These are phyloP conservation scores for Molossus alvarezi DNA, from an alignment of 2,797 vertebrate species.

Conservation along the genomic window DNA sequence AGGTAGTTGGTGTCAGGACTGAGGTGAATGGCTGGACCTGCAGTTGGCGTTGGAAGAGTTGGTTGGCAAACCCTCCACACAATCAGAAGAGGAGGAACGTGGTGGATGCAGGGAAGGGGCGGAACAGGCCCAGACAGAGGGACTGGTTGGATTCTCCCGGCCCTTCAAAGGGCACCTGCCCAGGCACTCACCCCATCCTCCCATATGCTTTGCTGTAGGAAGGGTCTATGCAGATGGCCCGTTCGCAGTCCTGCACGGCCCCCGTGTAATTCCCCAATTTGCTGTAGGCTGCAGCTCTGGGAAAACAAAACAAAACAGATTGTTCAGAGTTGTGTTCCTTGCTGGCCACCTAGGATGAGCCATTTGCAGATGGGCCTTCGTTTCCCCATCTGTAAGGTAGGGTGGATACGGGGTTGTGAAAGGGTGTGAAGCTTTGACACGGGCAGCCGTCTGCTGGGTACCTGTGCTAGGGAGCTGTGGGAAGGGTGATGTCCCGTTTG, in stretches of 20 bases:
- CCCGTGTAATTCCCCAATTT: constrained; percentile 97
- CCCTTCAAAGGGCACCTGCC: neutral
- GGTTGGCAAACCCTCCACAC: neutral
- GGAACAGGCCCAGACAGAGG: neutral
- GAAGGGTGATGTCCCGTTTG: neutral
- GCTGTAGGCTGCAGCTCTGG: constrained; percentile 97
- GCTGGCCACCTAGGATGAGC: neutral
- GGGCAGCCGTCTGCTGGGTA: neutral
- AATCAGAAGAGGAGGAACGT: neutral
- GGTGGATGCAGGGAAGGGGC: neutral
- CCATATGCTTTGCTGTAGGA: constrained; percentile 99
- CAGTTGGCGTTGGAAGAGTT: no score
- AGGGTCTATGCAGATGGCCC: constrained; percentile 96
- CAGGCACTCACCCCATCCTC: constrained; percentile 95
- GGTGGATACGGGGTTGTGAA: neutral
- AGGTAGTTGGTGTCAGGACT: neutral
- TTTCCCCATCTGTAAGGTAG: neutral
- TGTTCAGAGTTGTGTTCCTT: neutral
- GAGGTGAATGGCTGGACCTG: neutral
- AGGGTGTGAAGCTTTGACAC: neutral
- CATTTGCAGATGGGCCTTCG: neutral
- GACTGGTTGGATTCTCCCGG: fast-evolving
- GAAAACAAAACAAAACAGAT: neutral
- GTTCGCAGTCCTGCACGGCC: constrained; percentile 97
- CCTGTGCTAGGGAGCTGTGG: neutral